Evolutionary conservation across 2,797 vertebrate genomes (phyloP).

Genomic region (Micromesistius poutassou): DNA sequence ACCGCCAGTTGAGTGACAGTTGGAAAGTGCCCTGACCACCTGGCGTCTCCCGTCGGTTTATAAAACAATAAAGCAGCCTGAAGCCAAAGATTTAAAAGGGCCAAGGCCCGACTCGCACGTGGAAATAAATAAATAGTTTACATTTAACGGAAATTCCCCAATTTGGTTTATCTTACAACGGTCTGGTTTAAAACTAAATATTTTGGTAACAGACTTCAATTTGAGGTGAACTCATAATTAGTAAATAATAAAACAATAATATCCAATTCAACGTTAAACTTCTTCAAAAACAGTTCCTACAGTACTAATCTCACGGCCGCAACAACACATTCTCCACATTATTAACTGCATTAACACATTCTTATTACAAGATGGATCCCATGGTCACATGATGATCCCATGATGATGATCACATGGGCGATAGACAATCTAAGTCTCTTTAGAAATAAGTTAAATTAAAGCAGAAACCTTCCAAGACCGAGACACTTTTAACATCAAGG

Average conservation of each 20-base stretch:
- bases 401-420: too few relatives aligned
- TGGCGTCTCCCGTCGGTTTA: too few relatives aligned
- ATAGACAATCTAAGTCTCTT: background rate
- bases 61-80: background rate
- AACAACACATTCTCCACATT: background rate
- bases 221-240: background rate
- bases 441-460: background rate
- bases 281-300: background rate
- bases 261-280: background rate
- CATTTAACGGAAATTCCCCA: background rate
- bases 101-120: too few relatives aligned
- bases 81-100: background rate
- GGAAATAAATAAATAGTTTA: background rate
- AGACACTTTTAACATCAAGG: background rate
- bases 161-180: background rate
- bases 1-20: background rate
- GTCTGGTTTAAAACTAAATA: background rate
- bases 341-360: background rate
- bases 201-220: background rate
- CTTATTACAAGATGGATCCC: background rate
- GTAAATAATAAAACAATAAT: background rate
- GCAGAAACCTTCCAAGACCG: background rate
- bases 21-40: background rate
- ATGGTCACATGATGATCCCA: too few relatives aligned
- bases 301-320: background rate